Evolutionary conservation across 2,797 vertebrate genomes (phyloP).

Genomic region (Distichodus sexfasciatus): DNA sequence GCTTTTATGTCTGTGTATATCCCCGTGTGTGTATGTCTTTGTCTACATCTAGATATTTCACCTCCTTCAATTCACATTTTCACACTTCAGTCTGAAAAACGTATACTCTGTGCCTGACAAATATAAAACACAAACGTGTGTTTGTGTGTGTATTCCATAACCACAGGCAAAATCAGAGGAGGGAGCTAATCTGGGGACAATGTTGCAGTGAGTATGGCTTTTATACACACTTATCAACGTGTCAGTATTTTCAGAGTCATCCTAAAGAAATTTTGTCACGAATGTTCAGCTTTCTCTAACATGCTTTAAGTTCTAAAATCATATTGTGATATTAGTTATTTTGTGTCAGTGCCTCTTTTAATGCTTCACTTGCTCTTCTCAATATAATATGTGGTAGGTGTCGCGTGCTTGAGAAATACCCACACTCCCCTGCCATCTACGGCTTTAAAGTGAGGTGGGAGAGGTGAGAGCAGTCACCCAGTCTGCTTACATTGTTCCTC

Average conservation of each 20-base stretch:
- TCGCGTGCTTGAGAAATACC: neutral
- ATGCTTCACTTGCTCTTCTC: neutral
- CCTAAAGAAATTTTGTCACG: neutral
- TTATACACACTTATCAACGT: neutral
- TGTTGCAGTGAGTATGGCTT: slow-evolving; percentile 81
- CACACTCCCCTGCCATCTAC: neutral
- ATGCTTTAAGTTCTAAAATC: neutral
- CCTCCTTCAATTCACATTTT: too few relatives aligned
- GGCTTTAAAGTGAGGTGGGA: neutral
- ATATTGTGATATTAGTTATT: neutral
- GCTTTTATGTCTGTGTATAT: neutral
- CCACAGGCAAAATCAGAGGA: slow-evolving; percentile 86
- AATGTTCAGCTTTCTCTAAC: neutral
- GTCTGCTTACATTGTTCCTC: slow-evolving; percentile 26
- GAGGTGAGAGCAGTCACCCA: neutral
- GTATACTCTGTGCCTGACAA: neutral
- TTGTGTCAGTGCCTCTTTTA: neutral
- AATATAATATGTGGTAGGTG: neutral
- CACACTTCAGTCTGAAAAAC: neutral
- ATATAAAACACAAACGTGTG: neutral
- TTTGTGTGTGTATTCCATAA: slow-evolving; percentile 29
- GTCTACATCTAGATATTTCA: too few relatives aligned
- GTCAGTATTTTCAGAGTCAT: neutral
- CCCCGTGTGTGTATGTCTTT: neutral
- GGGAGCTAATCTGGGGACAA: slow-evolving; percentile 70